Percentiles rank a stretch among this genome's conserved stretches.
phyloP scores from a whole-genome alignment of 2,113 vertebrate genomes.

The Lophochroa leadbeateri region DNA sequence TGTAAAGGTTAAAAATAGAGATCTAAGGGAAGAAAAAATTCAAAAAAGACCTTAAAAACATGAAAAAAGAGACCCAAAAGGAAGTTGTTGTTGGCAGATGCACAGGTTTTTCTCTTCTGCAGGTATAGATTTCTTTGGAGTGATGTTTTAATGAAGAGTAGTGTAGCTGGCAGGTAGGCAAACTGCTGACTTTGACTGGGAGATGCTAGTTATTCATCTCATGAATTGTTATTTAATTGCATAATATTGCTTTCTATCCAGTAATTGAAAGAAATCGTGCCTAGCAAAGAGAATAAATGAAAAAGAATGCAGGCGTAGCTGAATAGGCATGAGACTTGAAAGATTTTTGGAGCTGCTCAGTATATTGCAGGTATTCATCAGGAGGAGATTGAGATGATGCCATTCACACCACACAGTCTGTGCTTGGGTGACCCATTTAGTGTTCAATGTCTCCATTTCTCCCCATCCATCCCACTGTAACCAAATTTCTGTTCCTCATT shows the following conservation, averaged over 20 bases:
- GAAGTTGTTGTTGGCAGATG: background rate
- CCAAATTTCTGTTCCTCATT: background rate
- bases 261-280: background rate
- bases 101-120: background rate
- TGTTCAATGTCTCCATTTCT: background rate
- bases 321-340: background rate
- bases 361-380: background rate
- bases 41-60: background rate
- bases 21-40: background rate
- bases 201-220: background rate
- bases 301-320: background rate
- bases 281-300: background rate
- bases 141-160: background rate
- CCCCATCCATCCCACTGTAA: background rate
- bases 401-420: background rate
- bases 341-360: background rate
- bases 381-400: background rate
- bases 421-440: background rate
- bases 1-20: background rate
- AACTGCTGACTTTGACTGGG: background rate
- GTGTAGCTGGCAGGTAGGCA: background rate
- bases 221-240: slow-evolving; percentile 10
- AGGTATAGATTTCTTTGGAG: background rate
- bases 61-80: background rate
- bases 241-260: background rate